Base-by-base conservation (phyloP, 2,797 vertebrate genomes). In the Hoplostethus atlanticus region DNA sequence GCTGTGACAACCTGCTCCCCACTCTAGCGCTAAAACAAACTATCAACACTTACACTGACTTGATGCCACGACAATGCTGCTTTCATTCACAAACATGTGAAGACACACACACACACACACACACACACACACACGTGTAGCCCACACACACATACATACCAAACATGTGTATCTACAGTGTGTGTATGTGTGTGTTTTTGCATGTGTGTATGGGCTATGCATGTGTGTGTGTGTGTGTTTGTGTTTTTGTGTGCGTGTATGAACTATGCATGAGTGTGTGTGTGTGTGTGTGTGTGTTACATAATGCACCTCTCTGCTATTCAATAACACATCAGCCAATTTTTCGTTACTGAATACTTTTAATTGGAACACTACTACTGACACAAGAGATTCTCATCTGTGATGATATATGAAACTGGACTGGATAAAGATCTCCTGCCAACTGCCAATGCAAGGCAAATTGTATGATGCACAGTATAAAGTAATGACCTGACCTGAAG, bases 1-100 rank as follows among this genome's bases (percentile, higher is more conserved):
- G 92, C 90, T 93, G 91, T 94, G 91, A 88, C 93, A 91, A 92
- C 93, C 21, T 56, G 50, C 71, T 68, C 38, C 21, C 44, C 52
- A 52, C 71, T 57, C 64, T 31, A 13, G 17, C 55, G 65, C 60
- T 51, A 65, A 80, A 85, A 73, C 52, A 74, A 56, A 36, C 70
- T 66, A 36, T 66, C 59, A 57, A 21, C 16, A 15, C 61, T 64
- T 51, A 59, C 31, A 36, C 51, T 16, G 38, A 71, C 36, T 34
- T 28, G 52, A 73, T 64, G 76, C 77, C 80, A 77, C 38, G 13
- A 74, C 46, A 55, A 63, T 64, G 42, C 48, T 31, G 46, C 60
- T 76, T 73, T 82, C 82, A 84, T 84, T 87, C 81, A 84, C 64
- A 80, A 86, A 60, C 55, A 58, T 55, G 8, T 13, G 7, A 28